These are phyloP conservation scores for Brachyptera risi DNA, from an alignment of 2,888 invertebrate species.

Conservation along the genomic window DNA sequence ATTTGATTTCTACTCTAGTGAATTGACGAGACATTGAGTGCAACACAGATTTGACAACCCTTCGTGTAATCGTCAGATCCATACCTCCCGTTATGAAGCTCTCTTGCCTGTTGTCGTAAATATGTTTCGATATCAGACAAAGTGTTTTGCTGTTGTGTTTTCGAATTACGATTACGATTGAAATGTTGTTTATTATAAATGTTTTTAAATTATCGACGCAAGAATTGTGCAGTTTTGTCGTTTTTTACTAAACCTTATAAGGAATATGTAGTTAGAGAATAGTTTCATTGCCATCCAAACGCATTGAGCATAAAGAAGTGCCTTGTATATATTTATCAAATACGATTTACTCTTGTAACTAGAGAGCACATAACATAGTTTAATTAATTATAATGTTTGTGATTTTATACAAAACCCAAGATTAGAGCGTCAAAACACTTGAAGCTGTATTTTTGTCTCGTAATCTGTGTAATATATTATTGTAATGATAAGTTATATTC, in stretches of 20 bases:
- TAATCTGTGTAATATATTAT: constrained; percentile 23
- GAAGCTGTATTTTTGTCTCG: constrained; percentile 24
- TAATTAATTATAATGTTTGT: constrained; percentile 23
- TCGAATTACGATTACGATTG: not conserved
- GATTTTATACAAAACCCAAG: constrained; percentile 28
- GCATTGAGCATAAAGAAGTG: constrained; percentile 20
- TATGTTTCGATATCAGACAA: not conserved
- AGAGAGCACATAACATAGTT: constrained; percentile 22
- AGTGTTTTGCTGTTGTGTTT: not conserved
- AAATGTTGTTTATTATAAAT: constrained; percentile 7
- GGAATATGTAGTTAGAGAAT: constrained; percentile 2
- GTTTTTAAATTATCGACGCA: not conserved
- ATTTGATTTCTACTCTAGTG: too few species aligned
- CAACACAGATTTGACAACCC: too few species aligned
- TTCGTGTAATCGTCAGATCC: not conserved
- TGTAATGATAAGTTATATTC: constrained; percentile 16
- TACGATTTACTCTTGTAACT: constrained; percentile 14
- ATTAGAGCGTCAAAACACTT: constrained; percentile 22
- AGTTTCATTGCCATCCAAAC: not conserved
- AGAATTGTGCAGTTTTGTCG: constrained; percentile 7
- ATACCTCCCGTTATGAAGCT: not conserved
- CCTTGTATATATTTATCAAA: constrained; percentile 30
- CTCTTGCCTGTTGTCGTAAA: constrained; percentile 5
- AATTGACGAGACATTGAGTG: too few species aligned
- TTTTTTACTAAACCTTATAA: not conserved